phyloP scores from a whole-genome alignment of 1,140 invertebrate genomes.

The Diploscapter pachys region DNA sequence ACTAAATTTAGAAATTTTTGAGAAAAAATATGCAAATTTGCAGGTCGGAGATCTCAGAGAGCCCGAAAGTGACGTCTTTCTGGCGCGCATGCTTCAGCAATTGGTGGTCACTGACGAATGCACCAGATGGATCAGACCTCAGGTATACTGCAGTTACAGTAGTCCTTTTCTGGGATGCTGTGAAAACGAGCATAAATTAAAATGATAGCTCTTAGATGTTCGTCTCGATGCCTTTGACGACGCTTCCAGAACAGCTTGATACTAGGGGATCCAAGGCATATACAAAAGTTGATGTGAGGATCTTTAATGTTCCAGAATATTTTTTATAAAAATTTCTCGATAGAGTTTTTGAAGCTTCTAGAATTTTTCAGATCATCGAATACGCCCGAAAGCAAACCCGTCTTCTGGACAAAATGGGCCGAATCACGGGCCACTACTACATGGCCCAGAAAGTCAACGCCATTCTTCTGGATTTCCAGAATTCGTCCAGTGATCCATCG shows the following conservation, averaged over 20 bases:
- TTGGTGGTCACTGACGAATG: constrained; percentile 24
- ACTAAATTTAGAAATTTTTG: constrained; percentile 4
- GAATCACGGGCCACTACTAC: too few relatives aligned
- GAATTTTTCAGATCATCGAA: too few relatives aligned
- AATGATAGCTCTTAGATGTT: constrained; percentile 6
- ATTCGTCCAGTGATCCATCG: too few relatives aligned
- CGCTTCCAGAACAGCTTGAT: constrained; percentile 21
- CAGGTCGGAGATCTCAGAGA: too few relatives aligned
- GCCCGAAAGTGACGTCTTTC: constrained; percentile 17
- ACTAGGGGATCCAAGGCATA: constrained; percentile 11
- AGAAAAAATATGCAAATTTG: background rate
- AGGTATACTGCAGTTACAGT: background rate
- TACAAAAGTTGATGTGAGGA: too few relatives aligned
- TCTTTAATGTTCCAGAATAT: too few relatives aligned
- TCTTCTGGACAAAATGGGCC: too few relatives aligned
- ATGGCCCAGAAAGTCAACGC: too few relatives aligned
- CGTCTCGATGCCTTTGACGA: constrained; percentile 26
- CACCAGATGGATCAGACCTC: constrained; percentile 17
- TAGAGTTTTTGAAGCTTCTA: too few relatives aligned
- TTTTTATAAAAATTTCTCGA: too few relatives aligned
- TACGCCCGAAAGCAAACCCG: too few relatives aligned
- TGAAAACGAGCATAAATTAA: background rate
- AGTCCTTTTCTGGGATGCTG: background rate
- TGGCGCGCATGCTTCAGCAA: constrained; percentile 16
- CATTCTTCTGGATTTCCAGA: too few relatives aligned